These are phyloP conservation scores for Monopis laevigella DNA, from an alignment of 2,888 invertebrate species.

Conservation along the genomic window DNA sequence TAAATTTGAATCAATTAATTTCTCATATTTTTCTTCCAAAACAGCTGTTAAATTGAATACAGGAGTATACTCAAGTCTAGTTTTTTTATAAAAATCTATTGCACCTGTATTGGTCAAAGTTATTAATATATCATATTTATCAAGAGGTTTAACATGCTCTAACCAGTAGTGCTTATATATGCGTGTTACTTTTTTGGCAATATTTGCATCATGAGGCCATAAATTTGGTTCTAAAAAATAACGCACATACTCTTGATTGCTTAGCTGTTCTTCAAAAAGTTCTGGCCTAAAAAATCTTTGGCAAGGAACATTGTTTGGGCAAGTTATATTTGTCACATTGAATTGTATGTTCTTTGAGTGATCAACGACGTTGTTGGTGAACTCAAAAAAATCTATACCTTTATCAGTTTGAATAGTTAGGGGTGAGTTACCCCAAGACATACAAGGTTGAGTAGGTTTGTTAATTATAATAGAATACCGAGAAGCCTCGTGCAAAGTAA, in stretches of 20 bases:
- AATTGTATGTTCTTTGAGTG: not conserved
- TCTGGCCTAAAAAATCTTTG: not conserved
- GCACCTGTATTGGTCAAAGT: constrained; percentile 45
- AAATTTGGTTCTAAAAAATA: constrained; percentile 40
- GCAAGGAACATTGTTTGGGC: not conserved
- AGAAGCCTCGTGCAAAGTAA: not conserved
- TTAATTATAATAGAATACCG: not conserved
- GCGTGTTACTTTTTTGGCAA: constrained; percentile 36
- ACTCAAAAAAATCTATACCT: constrained; percentile 36
- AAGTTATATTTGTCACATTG: not conserved
- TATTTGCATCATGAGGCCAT: constrained; percentile 40
- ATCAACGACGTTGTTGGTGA: constrained; percentile 13
- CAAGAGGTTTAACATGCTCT: constrained; percentile 29
- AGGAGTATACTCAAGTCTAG: constrained; percentile 27
- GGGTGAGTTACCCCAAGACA: constrained; percentile 35
- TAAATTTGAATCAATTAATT: constrained; percentile 16
- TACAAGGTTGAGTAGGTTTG: constrained; percentile 32
- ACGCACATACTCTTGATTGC: constrained; percentile 37
- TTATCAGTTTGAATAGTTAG: constrained; percentile 35
- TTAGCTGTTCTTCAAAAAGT: constrained; percentile 21
- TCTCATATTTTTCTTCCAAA: constrained; percentile 23
- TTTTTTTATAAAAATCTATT: constrained; percentile 31
- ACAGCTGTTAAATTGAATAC: constrained; percentile 31
- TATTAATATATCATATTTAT: constrained; percentile 31
- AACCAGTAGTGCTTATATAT: constrained; percentile 37